Evolutionary conservation across 2,113 vertebrate genomes (phyloP).

Genomic region (Takifugu flavidus): DNA sequence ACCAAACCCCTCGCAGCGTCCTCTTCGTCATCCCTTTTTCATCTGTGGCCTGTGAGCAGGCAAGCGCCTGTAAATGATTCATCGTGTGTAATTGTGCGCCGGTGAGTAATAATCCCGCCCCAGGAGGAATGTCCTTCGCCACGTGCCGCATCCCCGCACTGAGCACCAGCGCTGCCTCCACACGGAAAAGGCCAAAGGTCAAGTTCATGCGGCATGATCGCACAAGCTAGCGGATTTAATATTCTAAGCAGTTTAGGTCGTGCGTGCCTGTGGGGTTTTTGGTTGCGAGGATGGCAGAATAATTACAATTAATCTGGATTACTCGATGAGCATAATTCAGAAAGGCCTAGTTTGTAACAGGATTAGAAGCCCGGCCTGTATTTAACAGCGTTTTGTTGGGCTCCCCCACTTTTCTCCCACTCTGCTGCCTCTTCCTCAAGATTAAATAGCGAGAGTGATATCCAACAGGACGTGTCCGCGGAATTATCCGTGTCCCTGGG

Average conservation of each 20-base stretch:
- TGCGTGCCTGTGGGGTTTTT: conserved; percentile 5
- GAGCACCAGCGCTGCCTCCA: background rate
- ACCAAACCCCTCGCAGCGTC: background rate
- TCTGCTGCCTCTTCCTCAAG: conserved; percentile 4
- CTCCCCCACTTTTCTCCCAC: conserved; percentile 7
- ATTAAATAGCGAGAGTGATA: conserved; percentile 39
- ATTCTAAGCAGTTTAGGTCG: background rate
- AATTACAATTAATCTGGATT: conserved; percentile 38
- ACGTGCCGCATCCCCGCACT: conserved; percentile 1
- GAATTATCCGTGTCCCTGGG: conserved; percentile 59
- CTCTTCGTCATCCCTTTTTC: conserved; percentile 2
- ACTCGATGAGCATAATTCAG: conserved; percentile 41
- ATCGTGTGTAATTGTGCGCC: conserved; percentile 5
- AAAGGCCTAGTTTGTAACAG: conserved; percentile 15
- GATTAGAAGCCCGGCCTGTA: conserved; percentile 26
- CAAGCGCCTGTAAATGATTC: background rate
- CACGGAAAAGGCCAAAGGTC: background rate
- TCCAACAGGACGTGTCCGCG: conserved; percentile 35
- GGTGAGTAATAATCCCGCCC: conserved; percentile 1
- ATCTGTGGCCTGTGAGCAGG: background rate
- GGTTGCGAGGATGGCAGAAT: conserved; percentile 18
- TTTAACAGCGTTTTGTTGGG: conserved; percentile 6
- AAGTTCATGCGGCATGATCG: background rate
- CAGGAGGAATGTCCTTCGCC: conserved; percentile 16
- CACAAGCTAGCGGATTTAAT: background rate